Evolutionary conservation across 1,140 invertebrate genomes (phyloP).

Genomic region (Listronotus oregonensis): DNA sequence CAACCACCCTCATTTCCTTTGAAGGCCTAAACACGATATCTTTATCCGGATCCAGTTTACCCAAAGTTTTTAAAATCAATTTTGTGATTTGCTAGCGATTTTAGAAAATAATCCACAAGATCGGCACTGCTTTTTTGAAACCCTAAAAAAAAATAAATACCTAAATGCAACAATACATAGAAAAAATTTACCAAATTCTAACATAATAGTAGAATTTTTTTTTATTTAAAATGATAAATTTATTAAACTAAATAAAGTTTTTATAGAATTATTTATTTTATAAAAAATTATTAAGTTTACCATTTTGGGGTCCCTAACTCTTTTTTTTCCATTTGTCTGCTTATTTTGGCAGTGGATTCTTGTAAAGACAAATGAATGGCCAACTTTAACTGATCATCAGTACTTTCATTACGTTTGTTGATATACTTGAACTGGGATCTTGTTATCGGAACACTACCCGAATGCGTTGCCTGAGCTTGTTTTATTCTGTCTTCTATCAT

Average conservation of each 20-base stretch:
- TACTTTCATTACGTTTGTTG: slow-evolving; percentile 48
- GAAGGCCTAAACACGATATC: slow-evolving; percentile 51
- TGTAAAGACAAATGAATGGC: slow-evolving; percentile 60
- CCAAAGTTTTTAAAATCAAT: slow-evolving; percentile 52
- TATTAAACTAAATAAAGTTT: too few relatives aligned
- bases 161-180: too few relatives aligned
- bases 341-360: slow-evolving; percentile 48
- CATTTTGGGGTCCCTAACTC: slow-evolving; percentile 28
- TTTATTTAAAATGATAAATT: too few relatives aligned
- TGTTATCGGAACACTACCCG: slow-evolving; percentile 39
- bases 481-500: slow-evolving; percentile 65
- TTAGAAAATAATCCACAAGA: slow-evolving; percentile 62
- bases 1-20: slow-evolving; percentile 59
- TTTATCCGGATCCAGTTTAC: slow-evolving; percentile 43
- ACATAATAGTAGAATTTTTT: too few relatives aligned
- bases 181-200: too few relatives aligned
- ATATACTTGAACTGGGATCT: slow-evolving; percentile 53
- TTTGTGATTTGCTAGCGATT: slow-evolving; percentile 58
- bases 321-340: slow-evolving; percentile 35
- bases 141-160: too few relatives aligned
- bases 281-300: slow-evolving; percentile 1
- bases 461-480: slow-evolving; percentile 46
- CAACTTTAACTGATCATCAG: slow-evolving; percentile 59
- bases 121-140: slow-evolving; percentile 58
- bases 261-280: neutral